Evolutionary conservation across 2,888 invertebrate genomes (phyloP), one percentile per base, ranked within the genome.

Genomic region (Eilema sororculum): DNA sequence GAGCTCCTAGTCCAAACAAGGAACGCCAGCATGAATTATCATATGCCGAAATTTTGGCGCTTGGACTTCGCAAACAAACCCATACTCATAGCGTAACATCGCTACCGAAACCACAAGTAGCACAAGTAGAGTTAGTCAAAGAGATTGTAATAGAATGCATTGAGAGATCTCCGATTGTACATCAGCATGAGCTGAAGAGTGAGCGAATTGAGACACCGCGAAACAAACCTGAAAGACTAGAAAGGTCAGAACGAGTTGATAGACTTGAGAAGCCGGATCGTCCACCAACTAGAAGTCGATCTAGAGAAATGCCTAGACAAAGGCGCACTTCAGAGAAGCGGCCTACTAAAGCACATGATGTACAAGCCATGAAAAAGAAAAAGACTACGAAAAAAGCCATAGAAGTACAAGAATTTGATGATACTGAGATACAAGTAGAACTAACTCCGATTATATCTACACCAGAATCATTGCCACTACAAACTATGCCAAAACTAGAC

Each of bases 1-100:
- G 91, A 70, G 84, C 89, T 46, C 73, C 82, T 2, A 94, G 93
- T 75, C 91, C 92, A 4, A 73, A 82, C 4, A 87, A 80, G 75
- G 78, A 82, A 71, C 89, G 89, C 37, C 97, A 82, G 92, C 97
- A 86, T 96, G 98, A 96, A 75, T 95, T 97, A 82, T 97, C 97
- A 0, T 97, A 97, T 86, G 97, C 97, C 3, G 96, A 97, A 91
- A 97, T 97, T 85, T 92, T 97, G 81, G 96, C 97, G 58, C 96
- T 97, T 76, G 97, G 97, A 52, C 93, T 97, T 60, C 91, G 92
- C 20, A 92, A 88, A 72, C 92, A 91, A 69, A 78, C 87, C 0
- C 87, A 84, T 68, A 83, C 82, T 56, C 89, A 89, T 73, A 87
- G 81, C 68, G 84, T 92, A 66, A 87, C 86, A 10, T 75, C 87